These are phyloP conservation scores for Chiloscyllium plagiosum DNA, from an alignment of 2,113 vertebrate genomes.

Conservation along the genomic window DNA sequence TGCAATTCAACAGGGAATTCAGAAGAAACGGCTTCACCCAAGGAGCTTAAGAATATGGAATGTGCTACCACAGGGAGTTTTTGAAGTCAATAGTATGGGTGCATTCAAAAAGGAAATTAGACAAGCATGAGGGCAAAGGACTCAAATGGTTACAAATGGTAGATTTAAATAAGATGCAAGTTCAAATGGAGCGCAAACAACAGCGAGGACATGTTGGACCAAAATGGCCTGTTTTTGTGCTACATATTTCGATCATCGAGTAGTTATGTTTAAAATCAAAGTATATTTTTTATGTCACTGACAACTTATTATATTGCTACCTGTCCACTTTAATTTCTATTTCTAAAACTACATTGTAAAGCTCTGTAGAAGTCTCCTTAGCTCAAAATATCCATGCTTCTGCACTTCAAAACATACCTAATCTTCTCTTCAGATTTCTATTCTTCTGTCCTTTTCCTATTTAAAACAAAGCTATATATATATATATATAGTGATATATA, in stretches of 20 bases:
- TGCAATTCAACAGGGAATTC: neutral
- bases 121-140: neutral
- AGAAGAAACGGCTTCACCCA: neutral
- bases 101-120: neutral
- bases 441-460: neutral
- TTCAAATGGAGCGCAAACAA: neutral
- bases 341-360: neutral
- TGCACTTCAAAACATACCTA: neutral
- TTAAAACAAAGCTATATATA: neutral
- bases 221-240: neutral
- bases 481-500: neutral
- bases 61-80: neutral
- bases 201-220: too few relatives aligned
- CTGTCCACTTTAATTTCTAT: neutral
- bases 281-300: neutral
- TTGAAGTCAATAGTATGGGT: neutral
- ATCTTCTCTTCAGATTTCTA: neutral
- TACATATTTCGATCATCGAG: neutral
- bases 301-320: neutral
- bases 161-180: neutral
- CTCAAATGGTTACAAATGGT: neutral
- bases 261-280: neutral
- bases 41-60: neutral
- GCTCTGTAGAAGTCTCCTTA: neutral
- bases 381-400: neutral